phyloP scores from a whole-genome alignment of 1,140 invertebrate genomes.

The Saccostrea cuccullata region DNA sequence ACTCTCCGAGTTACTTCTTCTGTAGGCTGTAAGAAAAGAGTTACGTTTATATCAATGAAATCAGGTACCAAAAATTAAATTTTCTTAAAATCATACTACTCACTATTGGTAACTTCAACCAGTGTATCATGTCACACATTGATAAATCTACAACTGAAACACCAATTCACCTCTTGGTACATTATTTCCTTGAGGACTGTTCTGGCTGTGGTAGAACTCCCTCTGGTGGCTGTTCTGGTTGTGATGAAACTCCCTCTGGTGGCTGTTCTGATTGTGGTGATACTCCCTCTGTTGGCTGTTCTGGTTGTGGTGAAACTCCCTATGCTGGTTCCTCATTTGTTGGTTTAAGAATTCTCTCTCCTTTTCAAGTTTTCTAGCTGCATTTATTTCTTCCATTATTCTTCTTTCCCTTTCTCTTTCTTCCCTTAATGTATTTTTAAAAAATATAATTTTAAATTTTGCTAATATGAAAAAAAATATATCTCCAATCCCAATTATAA shows the following conservation, averaged over 20 bases:
- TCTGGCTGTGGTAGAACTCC: neutral
- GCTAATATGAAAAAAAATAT: too few relatives aligned
- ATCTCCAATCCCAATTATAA: too few relatives aligned
- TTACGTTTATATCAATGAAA: too few relatives aligned
- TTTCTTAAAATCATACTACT: too few relatives aligned
- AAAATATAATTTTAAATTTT: too few relatives aligned
- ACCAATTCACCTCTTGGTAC: neutral
- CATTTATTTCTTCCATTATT: neutral
- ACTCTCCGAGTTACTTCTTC: conserved; percentile 8
- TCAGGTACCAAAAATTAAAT: too few relatives aligned
- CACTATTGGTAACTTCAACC: too few relatives aligned
- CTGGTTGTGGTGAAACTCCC: neutral
- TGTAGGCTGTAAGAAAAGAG: neutral
- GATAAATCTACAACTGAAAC: too few relatives aligned
- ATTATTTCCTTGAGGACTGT: neutral
- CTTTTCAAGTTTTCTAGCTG: neutral
- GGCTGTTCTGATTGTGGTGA: neutral
- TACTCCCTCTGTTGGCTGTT: neutral
- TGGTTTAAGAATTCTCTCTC: conserved; percentile 7
- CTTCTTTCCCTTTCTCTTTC: conserved; percentile 25
- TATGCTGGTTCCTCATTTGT: neutral
- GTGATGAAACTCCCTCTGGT: neutral
- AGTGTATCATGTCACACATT: too few relatives aligned
- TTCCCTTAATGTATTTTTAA: neutral
- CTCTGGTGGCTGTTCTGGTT: conserved; percentile 13